A percentile compares a stretch with the other conserved stretches of the same genome.
phyloP scores from a whole-genome alignment of 2,113 vertebrate species.

The Tamias sibiricus region DNA sequence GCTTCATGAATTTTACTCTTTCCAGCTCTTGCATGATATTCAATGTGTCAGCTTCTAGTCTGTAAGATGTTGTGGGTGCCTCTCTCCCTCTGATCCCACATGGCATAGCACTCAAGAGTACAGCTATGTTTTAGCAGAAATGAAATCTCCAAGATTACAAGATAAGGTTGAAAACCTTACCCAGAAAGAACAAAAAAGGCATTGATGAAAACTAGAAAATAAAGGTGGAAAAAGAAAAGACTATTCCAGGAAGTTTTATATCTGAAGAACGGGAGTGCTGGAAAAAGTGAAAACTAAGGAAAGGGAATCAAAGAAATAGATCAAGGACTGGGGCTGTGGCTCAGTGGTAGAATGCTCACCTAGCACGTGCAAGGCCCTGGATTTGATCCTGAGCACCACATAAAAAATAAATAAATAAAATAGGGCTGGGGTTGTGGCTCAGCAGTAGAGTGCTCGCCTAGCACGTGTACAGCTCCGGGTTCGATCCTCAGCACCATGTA shows the following conservation, averaged over 20 bases:
- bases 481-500: too few species aligned
- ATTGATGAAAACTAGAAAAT: background rate
- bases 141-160: conserved; percentile 8
- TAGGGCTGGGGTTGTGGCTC: too few species aligned
- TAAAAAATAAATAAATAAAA: too few species aligned
- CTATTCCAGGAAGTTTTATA: background rate
- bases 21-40: background rate
- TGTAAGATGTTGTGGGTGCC: background rate
- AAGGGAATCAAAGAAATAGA: background rate
- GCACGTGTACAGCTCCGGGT: too few species aligned
- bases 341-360: too few species aligned
- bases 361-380: too few species aligned
- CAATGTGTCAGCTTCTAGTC: background rate
- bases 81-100: background rate
- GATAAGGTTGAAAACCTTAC: conserved; percentile 29
- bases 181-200: background rate
- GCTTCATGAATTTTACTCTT: conserved; percentile 12
- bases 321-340: too few species aligned
- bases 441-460: too few species aligned
- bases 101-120: background rate
- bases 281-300: background rate
- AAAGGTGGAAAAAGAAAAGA: background rate
- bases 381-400: too few species aligned
- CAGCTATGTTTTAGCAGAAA: conserved; percentile 8
- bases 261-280: background rate